Percentiles rank a stretch among this genome's conserved stretches.
phyloP scores from a whole-genome alignment of 2,797 vertebrate genomes.

The Girardinus metallicus region DNA sequence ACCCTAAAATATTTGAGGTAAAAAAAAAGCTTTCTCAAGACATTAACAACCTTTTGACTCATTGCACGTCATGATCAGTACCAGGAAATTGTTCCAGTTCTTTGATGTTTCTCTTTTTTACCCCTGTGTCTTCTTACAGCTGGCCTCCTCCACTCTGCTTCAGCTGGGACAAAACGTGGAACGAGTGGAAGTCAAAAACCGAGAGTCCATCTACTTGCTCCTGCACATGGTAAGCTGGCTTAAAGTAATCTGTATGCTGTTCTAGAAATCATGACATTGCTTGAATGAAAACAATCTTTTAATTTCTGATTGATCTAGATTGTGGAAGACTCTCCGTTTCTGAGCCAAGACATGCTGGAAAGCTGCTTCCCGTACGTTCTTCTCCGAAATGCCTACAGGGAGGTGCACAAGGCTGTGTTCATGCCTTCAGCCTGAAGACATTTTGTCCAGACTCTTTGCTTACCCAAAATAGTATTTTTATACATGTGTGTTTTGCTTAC shows the following conservation, averaged over 20 bases:
- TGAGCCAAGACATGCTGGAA: constrained; percentile 94
- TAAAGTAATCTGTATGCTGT: neutral
- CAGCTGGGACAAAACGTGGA: constrained; percentile 91
- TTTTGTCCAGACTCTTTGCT: constrained; percentile 8
- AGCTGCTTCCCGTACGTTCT: constrained; percentile 92
- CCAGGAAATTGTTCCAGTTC: constrained; percentile 32
- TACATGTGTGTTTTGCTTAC: neutral
- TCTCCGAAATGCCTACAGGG: constrained; percentile 91
- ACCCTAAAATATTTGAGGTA: constrained; percentile 13
- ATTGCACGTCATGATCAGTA: constrained; percentile 23
- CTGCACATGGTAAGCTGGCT: constrained; percentile 85
- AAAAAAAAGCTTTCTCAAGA: constrained; percentile 45
- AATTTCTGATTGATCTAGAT: constrained; percentile 75
- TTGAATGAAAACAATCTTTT: neutral
- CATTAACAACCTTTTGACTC: constrained; percentile 39
- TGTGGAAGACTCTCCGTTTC: constrained; percentile 90
- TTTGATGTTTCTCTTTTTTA: constrained; percentile 41
- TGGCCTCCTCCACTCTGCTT: constrained; percentile 89
- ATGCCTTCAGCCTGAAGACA: constrained; percentile 73
- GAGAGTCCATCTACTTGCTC: constrained; percentile 91
- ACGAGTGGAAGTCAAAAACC: constrained; percentile 83
- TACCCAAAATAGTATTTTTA: constrained; percentile 11
- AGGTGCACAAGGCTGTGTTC: constrained; percentile 82
- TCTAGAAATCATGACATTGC: neutral
- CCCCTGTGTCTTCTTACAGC: constrained; percentile 67